Evolutionary conservation across 1,140 invertebrate genomes (phyloP), one percentile per base, ranked within the genome.

Genomic region (Drosophila trapezifrons): DNA sequence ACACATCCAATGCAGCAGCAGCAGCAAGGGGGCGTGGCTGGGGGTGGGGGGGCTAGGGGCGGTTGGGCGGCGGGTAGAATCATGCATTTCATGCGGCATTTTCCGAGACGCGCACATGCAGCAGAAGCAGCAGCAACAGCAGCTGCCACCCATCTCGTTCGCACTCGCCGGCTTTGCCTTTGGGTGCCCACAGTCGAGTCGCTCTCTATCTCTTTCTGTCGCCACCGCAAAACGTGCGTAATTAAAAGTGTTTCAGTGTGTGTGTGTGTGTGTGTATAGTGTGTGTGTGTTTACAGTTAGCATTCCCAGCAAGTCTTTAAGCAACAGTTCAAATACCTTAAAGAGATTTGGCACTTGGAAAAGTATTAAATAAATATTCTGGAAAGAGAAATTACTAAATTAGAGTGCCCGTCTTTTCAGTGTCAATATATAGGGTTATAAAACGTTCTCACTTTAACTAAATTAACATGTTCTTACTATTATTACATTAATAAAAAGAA

Each of bases 171-270:
- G 29, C 25, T 9, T 40, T 35, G 7, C 17, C 40, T 27, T 4
- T 27, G 25, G 25, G 25, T 27, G 27, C 27, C 27, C 27, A 29
- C 27, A 29, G 8, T 8, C 27, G n/a, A 29, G 27, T 29, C 27
- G 27, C 27, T 10, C 8, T 32, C 29, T 32, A 13, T 32, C 40
- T 27, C 35, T 17, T 17, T 51, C 47, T 63, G 71, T 56, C 51
- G 75, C 63, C 55, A 70, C 83, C 83, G 73, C 84, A 87, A 87
- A 87, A 87, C 84, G 84, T 87, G 84, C 84, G 84, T 87, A 87
- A 89, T 87, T 87, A 89, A 87, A 90, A 80, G 49, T 84, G 67
- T 52, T 29, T 56, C 17, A 52, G 59, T 72, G 38, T 64, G 60
- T 58, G 42, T 64, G 17, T 10, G 35, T 40, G 35, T 37, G 37